Base-by-base conservation (phyloP, 2,888 invertebrate species). In the Odontomyia ornata region DNA sequence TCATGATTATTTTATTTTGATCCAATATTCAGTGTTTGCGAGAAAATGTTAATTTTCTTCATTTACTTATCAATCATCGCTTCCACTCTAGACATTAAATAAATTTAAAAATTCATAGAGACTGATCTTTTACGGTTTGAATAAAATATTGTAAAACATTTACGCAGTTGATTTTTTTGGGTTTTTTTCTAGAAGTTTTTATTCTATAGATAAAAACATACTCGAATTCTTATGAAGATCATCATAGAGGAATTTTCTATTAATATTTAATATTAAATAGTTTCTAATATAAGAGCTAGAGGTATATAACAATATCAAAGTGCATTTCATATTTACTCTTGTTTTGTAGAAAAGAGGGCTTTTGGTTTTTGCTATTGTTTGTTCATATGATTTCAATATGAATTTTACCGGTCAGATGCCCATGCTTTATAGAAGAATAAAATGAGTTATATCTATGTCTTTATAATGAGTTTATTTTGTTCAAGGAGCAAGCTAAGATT, bases 241-340 rank as follows among this genome's bases (percentile, higher is more conserved):
- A 69, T 76, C 30, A 62, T 78, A 64, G 73, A 60, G 56, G 60
- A 73, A 27, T 73, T 60, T 72, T 67, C 46, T 65, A 28, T 67
- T 75, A 30, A 43, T 75, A 62, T 75, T 75, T 64, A 62, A 23
- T 60, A 43, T 60, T 75, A 64, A 62, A 28, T 62, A 64, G 47
- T 75, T 76, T 47, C 47, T 67, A 47, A 77, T 77, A 73, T 76
- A 78, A 56, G 77, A 77, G 73, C 75, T 77, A 78, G 71, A 78
- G 78, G 43, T 67, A 76, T 78, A 77, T 77, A 78, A 78, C 78
- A 78, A 78, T 78, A 78, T 78, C 78, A 78, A 78, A 78, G 78
- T 78, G 78, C 78, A 77, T 69, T 73, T 75, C 28, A 64, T 69
- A 25, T 69, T 69, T 46, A 23, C 15, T 47, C 47, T 47, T 57